These are phyloP conservation scores for Coremacera marginata DNA, from an alignment of 2,888 invertebrate species.

Conservation along the genomic window DNA sequence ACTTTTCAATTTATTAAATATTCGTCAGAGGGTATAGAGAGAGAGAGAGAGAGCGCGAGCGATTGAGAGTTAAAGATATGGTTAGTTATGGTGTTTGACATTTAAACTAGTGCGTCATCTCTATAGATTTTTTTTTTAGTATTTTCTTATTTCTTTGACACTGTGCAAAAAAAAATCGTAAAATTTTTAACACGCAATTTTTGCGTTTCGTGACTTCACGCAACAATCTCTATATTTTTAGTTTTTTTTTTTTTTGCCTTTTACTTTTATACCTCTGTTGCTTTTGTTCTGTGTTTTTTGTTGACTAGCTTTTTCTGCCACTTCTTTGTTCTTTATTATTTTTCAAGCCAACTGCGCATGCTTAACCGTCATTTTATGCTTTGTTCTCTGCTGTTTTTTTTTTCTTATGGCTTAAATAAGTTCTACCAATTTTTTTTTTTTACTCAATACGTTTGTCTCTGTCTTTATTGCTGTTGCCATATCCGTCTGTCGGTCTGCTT, in stretches of 20 bases:
- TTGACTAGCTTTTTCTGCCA: neutral
- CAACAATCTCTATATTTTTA: neutral
- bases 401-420: neutral
- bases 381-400: neutral
- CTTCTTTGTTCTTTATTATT: neutral
- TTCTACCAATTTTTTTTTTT: neutral
- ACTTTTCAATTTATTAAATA: too few species aligned
- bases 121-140: too few species aligned
- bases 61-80: neutral
- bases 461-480: neutral
- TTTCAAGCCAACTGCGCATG: neutral
- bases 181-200: neutral
- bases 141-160: too few species aligned
- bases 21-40: neutral
- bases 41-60: neutral
- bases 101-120: slow-evolving; percentile 3
- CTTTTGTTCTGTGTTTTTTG: neutral
- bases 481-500: neutral
- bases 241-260: neutral
- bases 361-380: neutral
- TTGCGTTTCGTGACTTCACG: neutral
- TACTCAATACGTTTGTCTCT: neutral
- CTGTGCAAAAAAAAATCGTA: too few species aligned
- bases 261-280: too few species aligned
- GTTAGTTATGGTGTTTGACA: neutral